Percentiles rank a stretch among this genome's conserved stretches.
Conservation (phyloP, 2,888 invertebrate genomes). For the Tenthredo distinguenda region DNA sequence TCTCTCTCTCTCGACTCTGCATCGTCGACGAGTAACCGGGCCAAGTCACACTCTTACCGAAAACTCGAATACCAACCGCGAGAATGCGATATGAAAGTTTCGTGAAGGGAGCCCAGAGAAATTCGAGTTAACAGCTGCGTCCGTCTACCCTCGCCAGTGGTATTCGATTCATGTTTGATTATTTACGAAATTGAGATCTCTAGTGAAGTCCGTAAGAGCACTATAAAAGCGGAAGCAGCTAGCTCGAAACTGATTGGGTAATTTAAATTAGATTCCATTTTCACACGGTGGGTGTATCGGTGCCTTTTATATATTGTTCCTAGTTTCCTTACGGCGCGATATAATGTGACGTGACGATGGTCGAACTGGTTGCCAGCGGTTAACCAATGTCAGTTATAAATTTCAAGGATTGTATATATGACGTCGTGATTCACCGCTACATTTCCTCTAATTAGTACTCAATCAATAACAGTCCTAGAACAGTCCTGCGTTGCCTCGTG, state of each 20-base stretch:
- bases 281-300: neutral
- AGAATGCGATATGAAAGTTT: conserved; percentile 68
- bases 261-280: neutral
- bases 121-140: conserved; percentile 56
- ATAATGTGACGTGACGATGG: neutral
- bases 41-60: conserved; percentile 46
- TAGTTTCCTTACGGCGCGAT: neutral
- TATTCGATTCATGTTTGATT: conserved; percentile 4
- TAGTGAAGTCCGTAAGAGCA: neutral
- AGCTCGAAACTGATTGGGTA: conserved; percentile 12
- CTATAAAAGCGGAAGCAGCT: neutral
- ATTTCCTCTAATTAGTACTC: conserved; percentile 48
- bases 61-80: conserved; percentile 51
- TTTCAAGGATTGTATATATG: conserved; percentile 47
- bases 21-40: conserved; percentile 30
- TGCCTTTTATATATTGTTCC: neutral
- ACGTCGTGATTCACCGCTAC: conserved; percentile 41
- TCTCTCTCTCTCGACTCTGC: conserved; percentile 17
- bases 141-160: neutral
- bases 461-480: conserved; percentile 43
- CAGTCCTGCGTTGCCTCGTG: neutral
- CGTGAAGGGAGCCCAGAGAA: conserved; percentile 64
- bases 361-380: conserved; percentile 32
- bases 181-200: neutral
- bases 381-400: conserved; percentile 42